phyloP scores from a whole-genome alignment of 2,797 vertebrate genomes.

The Fundulus diaphanus region DNA sequence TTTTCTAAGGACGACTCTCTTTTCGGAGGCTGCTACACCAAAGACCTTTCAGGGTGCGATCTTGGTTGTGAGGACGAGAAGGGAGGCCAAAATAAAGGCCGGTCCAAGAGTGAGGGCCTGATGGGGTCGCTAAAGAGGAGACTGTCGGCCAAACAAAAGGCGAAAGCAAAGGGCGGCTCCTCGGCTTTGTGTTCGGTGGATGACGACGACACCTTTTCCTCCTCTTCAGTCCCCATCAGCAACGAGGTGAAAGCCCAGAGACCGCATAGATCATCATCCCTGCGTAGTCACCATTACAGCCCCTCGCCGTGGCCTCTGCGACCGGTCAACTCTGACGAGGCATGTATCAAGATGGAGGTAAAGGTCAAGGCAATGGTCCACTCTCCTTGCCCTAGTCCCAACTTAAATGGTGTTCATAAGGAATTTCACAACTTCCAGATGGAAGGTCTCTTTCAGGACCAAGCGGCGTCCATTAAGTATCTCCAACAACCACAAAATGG shows the following conservation, averaged over 20 bases:
- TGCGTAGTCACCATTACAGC: constrained; percentile 96
- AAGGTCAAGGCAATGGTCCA: constrained; percentile 97
- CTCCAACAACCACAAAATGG: constrained; percentile 87
- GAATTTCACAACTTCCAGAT: constrained; percentile 92
- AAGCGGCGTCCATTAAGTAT: constrained; percentile 84
- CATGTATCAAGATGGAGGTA: constrained; percentile 96
- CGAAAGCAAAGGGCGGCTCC: constrained; percentile 89
- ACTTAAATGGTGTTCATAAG: constrained; percentile 92
- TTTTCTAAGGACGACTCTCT: constrained; percentile 95
- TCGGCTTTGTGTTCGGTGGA: constrained; percentile 86
- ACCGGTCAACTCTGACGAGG: constrained; percentile 91
- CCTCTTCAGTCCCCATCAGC: constrained; percentile 93
- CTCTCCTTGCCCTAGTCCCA: constrained; percentile 91
- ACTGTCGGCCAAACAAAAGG: constrained; percentile 94
- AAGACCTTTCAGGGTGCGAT: constrained; percentile 91
- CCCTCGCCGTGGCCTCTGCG: constrained; percentile 96
- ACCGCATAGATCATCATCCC: constrained; percentile 91
- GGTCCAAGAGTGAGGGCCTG: constrained; percentile 92
- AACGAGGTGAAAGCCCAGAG: constrained; percentile 92
- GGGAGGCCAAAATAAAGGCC: constrained; percentile 87
- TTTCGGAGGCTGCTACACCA: constrained; percentile 94
- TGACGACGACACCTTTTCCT: constrained; percentile 94
- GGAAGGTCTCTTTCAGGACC: constrained; percentile 89
- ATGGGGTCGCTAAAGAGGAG: constrained; percentile 97
- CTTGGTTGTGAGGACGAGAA: constrained; percentile 90